A percentile compares a stretch with the other conserved stretches of the same genome.
phyloP scores from a whole-genome alignment of 1,140 invertebrate genomes.

The Atta texana region DNA sequence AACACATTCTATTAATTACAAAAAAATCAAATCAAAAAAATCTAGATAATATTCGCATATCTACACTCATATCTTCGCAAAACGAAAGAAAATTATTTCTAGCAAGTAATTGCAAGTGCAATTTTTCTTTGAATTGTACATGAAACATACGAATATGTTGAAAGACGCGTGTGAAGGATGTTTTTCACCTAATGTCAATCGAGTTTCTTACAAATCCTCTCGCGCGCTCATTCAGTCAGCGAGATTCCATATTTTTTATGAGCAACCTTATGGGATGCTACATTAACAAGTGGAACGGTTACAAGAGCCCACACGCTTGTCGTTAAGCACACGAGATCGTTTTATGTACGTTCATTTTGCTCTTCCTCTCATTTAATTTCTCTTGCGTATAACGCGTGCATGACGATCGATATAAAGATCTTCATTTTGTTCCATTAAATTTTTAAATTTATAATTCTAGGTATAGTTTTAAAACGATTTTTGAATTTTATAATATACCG shows the following conservation, averaged over 20 bases:
- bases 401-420: not conserved
- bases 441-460: not conserved
- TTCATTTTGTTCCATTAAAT: not conserved
- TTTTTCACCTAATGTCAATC: constrained; percentile 36
- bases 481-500: not conserved
- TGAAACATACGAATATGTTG: not conserved
- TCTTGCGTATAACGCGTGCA: constrained; percentile 10
- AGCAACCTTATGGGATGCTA: constrained; percentile 77
- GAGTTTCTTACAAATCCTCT: constrained; percentile 1
- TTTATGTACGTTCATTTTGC: constrained; percentile 14
- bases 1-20: not conserved
- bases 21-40: not conserved
- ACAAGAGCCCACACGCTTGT: constrained; percentile 26
- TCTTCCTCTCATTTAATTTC: constrained; percentile 36
- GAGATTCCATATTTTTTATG: constrained; percentile 70
- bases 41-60: not conserved
- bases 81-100: constrained; percentile 3
- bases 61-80: not conserved
- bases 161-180: not conserved
- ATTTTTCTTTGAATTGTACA: constrained; percentile 1
- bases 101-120: not conserved
- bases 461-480: not conserved
- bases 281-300: constrained; percentile 77
- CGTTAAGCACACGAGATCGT: constrained; percentile 14
- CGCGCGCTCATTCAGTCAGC: constrained; percentile 66